phyloP scores from a whole-genome alignment of 2,888 invertebrate genomes.

The Napeogenes sylphis region DNA sequence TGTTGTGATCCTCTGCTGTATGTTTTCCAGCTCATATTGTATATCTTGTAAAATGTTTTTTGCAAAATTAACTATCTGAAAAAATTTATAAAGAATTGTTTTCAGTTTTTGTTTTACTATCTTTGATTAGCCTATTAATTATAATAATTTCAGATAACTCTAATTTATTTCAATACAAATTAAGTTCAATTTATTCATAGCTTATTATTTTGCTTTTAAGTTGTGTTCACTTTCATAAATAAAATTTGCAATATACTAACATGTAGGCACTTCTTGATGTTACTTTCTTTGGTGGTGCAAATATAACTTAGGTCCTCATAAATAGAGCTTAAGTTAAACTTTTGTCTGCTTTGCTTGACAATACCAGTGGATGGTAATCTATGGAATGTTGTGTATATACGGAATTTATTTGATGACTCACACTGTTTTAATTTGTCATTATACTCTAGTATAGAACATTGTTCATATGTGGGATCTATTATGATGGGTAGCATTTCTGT shows the following conservation, averaged over 20 bases:
- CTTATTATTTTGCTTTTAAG: too few relatives aligned
- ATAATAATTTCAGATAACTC: too few relatives aligned
- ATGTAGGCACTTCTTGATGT: conserved; percentile 42
- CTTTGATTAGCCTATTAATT: too few relatives aligned
- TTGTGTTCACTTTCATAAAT: too few relatives aligned
- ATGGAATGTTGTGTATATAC: conserved; percentile 57
- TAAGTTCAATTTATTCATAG: too few relatives aligned
- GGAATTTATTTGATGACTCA: conserved; percentile 49
- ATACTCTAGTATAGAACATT: conserved; percentile 51
- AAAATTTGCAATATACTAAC: conserved; percentile 39
- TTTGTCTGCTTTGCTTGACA: conserved; percentile 24
- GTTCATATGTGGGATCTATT: conserved; percentile 44
- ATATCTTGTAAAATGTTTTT: conserved; percentile 41
- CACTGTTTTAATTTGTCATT: conserved; percentile 57
- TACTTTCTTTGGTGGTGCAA: conserved; percentile 32
- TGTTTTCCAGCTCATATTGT: conserved; percentile 40
- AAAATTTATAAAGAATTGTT: neutral
- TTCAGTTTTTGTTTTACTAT: too few relatives aligned
- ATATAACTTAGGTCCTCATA: conserved; percentile 51
- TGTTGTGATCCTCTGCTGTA: conserved; percentile 49
- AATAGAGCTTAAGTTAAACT: conserved; percentile 39
- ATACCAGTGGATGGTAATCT: conserved; percentile 43
- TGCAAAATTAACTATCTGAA: conserved; percentile 48
- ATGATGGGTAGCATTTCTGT: conserved; percentile 46
- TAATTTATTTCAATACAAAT: too few relatives aligned